phyloP scores from a whole-genome alignment of 2,797 vertebrate species.

The Esox masquinongy region DNA sequence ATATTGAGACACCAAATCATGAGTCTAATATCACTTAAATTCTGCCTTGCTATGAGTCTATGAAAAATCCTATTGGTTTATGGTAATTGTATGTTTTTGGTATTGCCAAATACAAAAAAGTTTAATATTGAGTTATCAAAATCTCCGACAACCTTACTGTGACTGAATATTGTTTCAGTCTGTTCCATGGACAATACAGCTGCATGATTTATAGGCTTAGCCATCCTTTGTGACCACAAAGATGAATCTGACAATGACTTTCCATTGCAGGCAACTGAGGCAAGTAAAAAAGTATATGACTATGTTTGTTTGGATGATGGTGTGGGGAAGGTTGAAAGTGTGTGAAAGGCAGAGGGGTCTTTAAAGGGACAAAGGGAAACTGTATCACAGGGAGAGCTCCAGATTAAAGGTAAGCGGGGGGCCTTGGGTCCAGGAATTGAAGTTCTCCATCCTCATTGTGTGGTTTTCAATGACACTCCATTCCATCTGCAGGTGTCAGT shows the following conservation, averaged over 20 bases:
- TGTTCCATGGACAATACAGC: slow-evolving; percentile 12
- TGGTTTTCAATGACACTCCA: background rate
- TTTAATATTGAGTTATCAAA: too few species aligned
- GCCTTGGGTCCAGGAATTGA: background rate
- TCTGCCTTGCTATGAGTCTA: background rate
- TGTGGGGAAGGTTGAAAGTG: background rate
- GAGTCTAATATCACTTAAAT: background rate
- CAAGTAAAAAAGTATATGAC: background rate
- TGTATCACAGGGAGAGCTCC: slow-evolving; percentile 24
- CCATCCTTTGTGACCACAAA: slow-evolving; percentile 6
- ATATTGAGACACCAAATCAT: background rate
- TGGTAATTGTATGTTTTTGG: background rate
- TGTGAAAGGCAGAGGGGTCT: background rate
- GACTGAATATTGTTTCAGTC: background rate
- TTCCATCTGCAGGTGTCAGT: background rate
- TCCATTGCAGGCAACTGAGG: background rate
- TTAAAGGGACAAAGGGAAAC: slow-evolving; percentile 17
- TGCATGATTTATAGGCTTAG: slow-evolving; percentile 13
- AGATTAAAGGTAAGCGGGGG: slow-evolving; percentile 23
- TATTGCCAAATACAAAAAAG: background rate
- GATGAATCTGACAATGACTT: background rate
- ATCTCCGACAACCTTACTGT: background rate
- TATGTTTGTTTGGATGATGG: background rate
- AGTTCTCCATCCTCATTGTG: background rate
- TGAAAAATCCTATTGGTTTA: background rate